Evolutionary conservation across 1,140 invertebrate species (phyloP).

Genomic region (Liolophura sinensis): DNA sequence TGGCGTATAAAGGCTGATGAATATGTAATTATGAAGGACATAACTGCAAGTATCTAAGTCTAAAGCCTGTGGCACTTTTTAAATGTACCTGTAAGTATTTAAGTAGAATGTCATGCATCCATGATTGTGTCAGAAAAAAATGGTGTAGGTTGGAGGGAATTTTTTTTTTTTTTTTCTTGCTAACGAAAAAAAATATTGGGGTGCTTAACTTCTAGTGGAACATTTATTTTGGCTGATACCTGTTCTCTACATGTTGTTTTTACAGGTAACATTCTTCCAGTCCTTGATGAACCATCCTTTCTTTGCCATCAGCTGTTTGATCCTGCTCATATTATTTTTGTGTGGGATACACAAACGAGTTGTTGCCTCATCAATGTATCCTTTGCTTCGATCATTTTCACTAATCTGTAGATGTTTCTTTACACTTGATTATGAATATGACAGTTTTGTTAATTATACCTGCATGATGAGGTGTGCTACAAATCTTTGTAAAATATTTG

Average conservation of each 20-base stretch:
- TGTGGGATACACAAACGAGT: constrained; percentile 93
- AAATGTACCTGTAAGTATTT: no score
- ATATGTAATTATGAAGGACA: no score
- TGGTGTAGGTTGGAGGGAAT: background rate
- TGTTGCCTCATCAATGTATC: constrained; percentile 88
- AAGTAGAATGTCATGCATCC: no score
- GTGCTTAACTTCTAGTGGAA: background rate
- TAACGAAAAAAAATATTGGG: background rate
- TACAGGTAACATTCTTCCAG: constrained; percentile 78
- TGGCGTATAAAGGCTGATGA: no score
- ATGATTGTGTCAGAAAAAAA: background rate
- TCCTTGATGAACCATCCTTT: constrained; percentile 95
- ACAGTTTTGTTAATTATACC: no score
- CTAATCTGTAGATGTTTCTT: no score
- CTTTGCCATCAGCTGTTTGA: constrained; percentile 87
- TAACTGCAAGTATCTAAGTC: no score
- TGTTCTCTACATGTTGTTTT: constrained; percentile 26
- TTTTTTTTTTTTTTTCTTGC: background rate
- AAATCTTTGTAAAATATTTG: no score
- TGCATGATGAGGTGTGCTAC: no score
- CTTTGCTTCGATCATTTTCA: no score
- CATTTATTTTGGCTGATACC: background rate
- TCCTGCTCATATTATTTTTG: constrained; percentile 86
- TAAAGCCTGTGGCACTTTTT: no score
- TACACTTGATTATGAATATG: no score